Conservation (phyloP, 2,797 vertebrate genomes). For the Scarus forsteni region DNA sequence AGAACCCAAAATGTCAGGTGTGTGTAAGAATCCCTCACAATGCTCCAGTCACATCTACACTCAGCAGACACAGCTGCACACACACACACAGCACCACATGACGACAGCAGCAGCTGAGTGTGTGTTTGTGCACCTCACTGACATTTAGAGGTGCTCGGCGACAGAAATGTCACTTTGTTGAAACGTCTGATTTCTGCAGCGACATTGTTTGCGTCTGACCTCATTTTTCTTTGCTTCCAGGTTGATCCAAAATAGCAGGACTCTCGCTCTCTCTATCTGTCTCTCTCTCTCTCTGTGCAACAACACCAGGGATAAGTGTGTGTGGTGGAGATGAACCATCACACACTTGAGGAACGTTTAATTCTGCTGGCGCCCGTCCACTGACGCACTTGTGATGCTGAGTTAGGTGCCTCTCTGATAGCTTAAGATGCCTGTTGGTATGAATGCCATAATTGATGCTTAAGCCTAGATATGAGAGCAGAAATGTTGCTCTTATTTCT, state of each 20-base stretch:
- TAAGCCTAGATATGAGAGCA: not conserved
- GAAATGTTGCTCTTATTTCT: not conserved
- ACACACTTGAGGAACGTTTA: conserved; percentile 15
- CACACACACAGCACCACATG: not conserved
- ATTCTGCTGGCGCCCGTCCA: conserved; percentile 24
- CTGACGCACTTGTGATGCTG: conserved; percentile 8
- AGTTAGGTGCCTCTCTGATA: conserved; percentile 27
- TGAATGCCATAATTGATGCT: conserved; percentile 2
- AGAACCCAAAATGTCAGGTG: not conserved
- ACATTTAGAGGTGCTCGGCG: conserved; percentile 46
- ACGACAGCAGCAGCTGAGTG: not conserved
- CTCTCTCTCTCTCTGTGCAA: conserved; percentile 19
- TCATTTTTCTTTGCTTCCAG: conserved; percentile 58
- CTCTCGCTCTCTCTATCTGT: conserved; percentile 17
- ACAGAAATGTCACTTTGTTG: conserved; percentile 50
- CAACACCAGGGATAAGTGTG: conserved; percentile 10
- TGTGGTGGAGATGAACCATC: not conserved
- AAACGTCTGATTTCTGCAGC: conserved; percentile 35
- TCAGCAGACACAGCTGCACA: not conserved
- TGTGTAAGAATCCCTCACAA: not conserved
- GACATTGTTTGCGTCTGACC: conserved; percentile 55
- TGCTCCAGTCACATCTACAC: not conserved
- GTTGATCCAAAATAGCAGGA: conserved; percentile 58
- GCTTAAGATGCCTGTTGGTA: not conserved
- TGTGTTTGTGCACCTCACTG: conserved; percentile 3